A percentile compares a stretch with the other conserved stretches of the same genome.
Evolutionary conservation across 2,888 invertebrate genomes (phyloP).

Genomic region (Helobdella robusta): DNA sequence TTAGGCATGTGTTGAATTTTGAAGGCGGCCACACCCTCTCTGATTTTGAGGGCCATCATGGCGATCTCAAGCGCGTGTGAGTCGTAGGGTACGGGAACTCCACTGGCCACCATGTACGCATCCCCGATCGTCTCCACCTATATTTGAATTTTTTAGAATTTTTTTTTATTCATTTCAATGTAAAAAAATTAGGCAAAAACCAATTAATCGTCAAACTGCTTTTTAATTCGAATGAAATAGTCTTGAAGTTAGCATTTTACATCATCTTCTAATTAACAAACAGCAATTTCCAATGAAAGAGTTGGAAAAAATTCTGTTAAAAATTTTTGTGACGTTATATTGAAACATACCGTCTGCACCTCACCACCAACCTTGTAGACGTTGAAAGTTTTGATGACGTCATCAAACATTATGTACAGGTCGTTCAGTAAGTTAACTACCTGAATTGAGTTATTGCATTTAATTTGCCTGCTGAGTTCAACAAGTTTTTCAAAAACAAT

Average conservation of each 20-base stretch:
- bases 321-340: no score
- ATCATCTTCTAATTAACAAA: no score
- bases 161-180: background rate
- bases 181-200: background rate
- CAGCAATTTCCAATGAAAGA: no score
- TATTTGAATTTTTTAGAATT: slow-evolving; percentile 53
- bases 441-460: no score
- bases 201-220: background rate
- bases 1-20: slow-evolving; percentile 41
- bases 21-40: slow-evolving; percentile 34
- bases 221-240: no score
- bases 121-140: slow-evolving; percentile 59
- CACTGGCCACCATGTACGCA: slow-evolving; percentile 35
- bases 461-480: no score
- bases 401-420: slow-evolving; percentile 25
- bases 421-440: slow-evolving; percentile 24
- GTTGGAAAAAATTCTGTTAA: no score
- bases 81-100: slow-evolving; percentile 31
- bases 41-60: slow-evolving; percentile 33
- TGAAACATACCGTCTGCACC: no score
- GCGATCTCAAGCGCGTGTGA: slow-evolving; percentile 35
- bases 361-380: slow-evolving; percentile 24
- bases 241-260: no score
- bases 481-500: no score
- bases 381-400: slow-evolving; percentile 26